A percentile compares a stretch with the other conserved stretches of the same genome.
phyloP scores from a whole-genome alignment of 2,888 invertebrate genomes.

The Chironomus tentans region DNA sequence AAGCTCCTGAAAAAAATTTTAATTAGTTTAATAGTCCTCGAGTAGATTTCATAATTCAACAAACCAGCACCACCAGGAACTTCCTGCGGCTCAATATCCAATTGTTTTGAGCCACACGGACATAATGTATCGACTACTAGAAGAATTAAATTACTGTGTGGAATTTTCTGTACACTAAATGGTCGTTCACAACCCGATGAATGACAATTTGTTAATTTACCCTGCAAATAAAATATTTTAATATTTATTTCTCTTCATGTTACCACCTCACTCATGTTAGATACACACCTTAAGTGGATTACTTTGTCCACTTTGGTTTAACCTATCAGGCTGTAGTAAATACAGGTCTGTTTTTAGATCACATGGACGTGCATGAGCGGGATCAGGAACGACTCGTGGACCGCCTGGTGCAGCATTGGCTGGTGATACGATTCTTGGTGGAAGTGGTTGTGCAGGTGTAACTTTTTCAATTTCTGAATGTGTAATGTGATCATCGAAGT shows the following conservation, averaged over 20 bases:
- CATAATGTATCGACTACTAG: conserved; percentile 81
- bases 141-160: conserved; percentile 79
- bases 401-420: conserved; percentile 36
- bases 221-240: conserved; percentile 35
- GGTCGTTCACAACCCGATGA: conserved; percentile 82
- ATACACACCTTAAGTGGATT: conserved; percentile 61
- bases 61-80: conserved; percentile 49
- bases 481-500: conserved; percentile 32
- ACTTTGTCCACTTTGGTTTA: conserved; percentile 66
- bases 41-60: conserved; percentile 27
- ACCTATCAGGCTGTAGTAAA: conserved; percentile 68
- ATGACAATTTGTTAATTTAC: conserved; percentile 80
- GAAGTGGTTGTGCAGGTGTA: conserved; percentile 38
- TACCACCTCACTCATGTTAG: neutral
- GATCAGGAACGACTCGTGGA: conserved; percentile 45
- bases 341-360: conserved; percentile 83
- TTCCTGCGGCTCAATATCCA: conserved; percentile 70
- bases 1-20: conserved; percentile 37
- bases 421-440: conserved; percentile 37
- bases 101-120: conserved; percentile 78
- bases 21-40: too few species aligned
- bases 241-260: too few species aligned
- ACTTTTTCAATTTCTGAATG: conserved; percentile 38
- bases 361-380: conserved; percentile 63
- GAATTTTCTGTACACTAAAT: conserved; percentile 86